Percentiles rank a stretch among this genome's conserved stretches.
These are phyloP conservation scores for Lucinisca nassula DNA, from an alignment of 2,888 invertebrate genomes.

Conservation along the genomic window DNA sequence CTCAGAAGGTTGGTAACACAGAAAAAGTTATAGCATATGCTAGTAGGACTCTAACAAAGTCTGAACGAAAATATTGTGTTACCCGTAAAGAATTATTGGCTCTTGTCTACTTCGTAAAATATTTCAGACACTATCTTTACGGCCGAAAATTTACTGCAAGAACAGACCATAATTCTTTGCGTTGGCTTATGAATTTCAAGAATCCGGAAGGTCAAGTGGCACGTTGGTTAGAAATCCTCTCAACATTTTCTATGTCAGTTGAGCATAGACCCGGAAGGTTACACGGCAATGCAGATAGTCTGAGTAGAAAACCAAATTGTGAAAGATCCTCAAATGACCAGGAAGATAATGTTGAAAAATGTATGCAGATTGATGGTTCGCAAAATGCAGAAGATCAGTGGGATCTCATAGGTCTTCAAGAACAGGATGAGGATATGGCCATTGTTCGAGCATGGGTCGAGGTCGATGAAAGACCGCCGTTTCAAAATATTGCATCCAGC, in stretches of 20 bases:
- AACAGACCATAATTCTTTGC: conserved; percentile 67
- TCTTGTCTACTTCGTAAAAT: conserved; percentile 63
- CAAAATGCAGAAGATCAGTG: background rate
- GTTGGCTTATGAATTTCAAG: conserved; percentile 59
- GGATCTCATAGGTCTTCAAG: too few relatives aligned
- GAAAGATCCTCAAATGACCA: conserved; percentile 20
- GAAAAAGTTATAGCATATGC: conserved; percentile 69
- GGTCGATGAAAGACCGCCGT: too few relatives aligned
- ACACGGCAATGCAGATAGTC: conserved; percentile 41
- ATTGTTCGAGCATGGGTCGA: background rate
- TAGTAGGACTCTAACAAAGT: conserved; percentile 42
- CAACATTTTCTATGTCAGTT: conserved; percentile 52
- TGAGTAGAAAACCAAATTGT: too few relatives aligned
- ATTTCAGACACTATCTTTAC: conserved; percentile 67
- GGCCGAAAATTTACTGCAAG: conserved; percentile 55
- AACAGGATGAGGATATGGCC: background rate
- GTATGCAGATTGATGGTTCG: background rate
- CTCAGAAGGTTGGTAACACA: conserved; percentile 59
- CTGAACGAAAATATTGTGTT: conserved; percentile 62
- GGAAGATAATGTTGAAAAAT: background rate
- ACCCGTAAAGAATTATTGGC: conserved; percentile 64
- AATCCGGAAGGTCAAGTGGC: conserved; percentile 53
- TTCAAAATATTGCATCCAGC: background rate
- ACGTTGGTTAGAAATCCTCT: conserved; percentile 54
- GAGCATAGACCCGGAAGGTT: conserved; percentile 49